These are phyloP conservation scores for Mythimna pallens DNA, from an alignment of 2,888 invertebrate genomes.

Conservation along the genomic window DNA sequence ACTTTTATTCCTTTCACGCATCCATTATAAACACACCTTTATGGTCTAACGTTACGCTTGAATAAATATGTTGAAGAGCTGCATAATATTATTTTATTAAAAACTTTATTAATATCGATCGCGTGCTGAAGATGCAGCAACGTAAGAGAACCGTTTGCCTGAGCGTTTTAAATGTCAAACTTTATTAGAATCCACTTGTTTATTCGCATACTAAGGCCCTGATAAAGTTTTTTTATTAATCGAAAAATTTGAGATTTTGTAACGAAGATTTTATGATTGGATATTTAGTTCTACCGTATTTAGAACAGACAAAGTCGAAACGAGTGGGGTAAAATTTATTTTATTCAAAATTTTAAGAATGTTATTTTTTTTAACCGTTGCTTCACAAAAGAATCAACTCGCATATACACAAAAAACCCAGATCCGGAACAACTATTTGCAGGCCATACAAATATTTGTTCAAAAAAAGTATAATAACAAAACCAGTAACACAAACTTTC, in stretches of 20 bases:
- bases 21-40: slow-evolving; percentile 16
- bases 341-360: too few species aligned
- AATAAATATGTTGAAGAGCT: slow-evolving; percentile 7
- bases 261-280: not conserved
- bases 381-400: too few species aligned
- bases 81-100: slow-evolving; percentile 7
- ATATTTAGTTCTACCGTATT: too few species aligned
- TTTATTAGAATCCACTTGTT: slow-evolving; percentile 11
- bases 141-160: slow-evolving; percentile 16
- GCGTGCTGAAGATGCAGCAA: slow-evolving; percentile 30
- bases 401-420: too few species aligned
- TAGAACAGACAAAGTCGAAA: too few species aligned
- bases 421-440: too few species aligned
- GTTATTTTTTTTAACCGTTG: too few species aligned
- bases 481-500: too few species aligned
- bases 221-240: not conserved
- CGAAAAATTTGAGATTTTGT: not conserved
- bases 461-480: too few species aligned
- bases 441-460: too few species aligned
- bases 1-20: not conserved
- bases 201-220: not conserved
- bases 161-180: slow-evolving; percentile 2
- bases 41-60: not conserved
- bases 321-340: too few species aligned
- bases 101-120: slow-evolving; percentile 20